A percentile compares a stretch with the other conserved stretches of the same genome.
Conservation (phyloP, 1,140 invertebrate species). For the Cydia pomonella region DNA sequence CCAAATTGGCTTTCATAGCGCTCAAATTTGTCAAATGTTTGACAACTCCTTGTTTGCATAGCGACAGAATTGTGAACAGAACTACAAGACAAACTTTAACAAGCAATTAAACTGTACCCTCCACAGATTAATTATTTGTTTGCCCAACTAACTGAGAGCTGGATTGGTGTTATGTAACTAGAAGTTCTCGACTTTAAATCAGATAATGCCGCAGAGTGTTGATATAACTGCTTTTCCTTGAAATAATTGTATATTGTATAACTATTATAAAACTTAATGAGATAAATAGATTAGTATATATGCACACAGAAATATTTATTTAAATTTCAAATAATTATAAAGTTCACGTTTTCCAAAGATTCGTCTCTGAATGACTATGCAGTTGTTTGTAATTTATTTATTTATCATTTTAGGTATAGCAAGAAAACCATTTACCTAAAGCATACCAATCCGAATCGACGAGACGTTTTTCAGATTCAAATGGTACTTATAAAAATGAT, state of each 20-base stretch:
- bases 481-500: too few species aligned
- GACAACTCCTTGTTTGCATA: slow-evolving; percentile 11
- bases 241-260: neutral
- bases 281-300: too few species aligned
- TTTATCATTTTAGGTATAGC: too few species aligned
- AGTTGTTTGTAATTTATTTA: too few species aligned
- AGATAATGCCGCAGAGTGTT: neutral
- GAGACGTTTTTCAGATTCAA: too few species aligned
- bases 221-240: neutral
- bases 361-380: too few species aligned
- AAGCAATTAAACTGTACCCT: slow-evolving; percentile 67
- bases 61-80: slow-evolving; percentile 23
- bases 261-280: neutral
- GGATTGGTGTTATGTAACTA: slow-evolving; percentile 41
- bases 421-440: too few species aligned
- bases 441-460: too few species aligned
- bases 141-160: slow-evolving; percentile 53
- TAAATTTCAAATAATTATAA: too few species aligned
- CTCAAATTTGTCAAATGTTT: slow-evolving; percentile 13
- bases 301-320: too few species aligned
- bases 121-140: slow-evolving; percentile 67
- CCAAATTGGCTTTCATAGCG: neutral
- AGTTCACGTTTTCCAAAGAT: too few species aligned
- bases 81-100: slow-evolving; percentile 63
- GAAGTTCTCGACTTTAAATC: slow-evolving; percentile 22